Conservation (phyloP, 2,888 invertebrate species). For the Drosophila subquinaria region DNA sequence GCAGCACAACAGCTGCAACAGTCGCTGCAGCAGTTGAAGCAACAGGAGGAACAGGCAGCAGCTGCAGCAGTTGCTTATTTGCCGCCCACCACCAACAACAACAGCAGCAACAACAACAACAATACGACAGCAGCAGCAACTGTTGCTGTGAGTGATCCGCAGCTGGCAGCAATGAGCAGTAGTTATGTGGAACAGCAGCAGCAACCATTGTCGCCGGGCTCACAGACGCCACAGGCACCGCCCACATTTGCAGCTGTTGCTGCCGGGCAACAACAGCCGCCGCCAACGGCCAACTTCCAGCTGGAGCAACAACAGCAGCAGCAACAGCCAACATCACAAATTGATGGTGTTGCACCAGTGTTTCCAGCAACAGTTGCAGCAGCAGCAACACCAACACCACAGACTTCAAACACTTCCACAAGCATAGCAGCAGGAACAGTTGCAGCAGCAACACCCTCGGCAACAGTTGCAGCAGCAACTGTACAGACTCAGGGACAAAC, state of each 20-base stretch:
- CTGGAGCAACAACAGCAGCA: conserved; percentile 60
- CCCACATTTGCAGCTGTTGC: conserved; percentile 77
- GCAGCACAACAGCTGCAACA: conserved; percentile 81
- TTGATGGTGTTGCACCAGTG: conserved; percentile 74
- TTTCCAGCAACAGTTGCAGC: conserved; percentile 52
- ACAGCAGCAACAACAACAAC: conserved; percentile 28
- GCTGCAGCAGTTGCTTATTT: conserved; percentile 24
- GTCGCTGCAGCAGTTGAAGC: conserved; percentile 83
- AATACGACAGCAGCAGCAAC: conserved; percentile 41
- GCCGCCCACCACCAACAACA: conserved; percentile 13
- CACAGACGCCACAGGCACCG: conserved; percentile 60
- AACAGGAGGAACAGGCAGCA: conserved; percentile 70
- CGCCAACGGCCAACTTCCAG: conserved; percentile 65
- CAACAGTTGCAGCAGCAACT: conserved; percentile 37
- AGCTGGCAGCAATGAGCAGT: conserved; percentile 85
- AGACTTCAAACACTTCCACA: conserved; percentile 80
- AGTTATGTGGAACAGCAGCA: conserved; percentile 79
- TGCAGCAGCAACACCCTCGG: conserved; percentile 48
- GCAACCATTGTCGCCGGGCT: conserved; percentile 72
- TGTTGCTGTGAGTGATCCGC: conserved; percentile 29
- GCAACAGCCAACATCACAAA: conserved; percentile 82
- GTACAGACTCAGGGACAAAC: conserved; percentile 81
- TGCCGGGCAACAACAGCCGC: conserved; percentile 58
- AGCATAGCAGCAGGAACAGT: conserved; percentile 54
- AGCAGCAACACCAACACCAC: conserved; percentile 77